phyloP scores from a whole-genome alignment of 2,888 invertebrate species.

The Lagria hirta region DNA sequence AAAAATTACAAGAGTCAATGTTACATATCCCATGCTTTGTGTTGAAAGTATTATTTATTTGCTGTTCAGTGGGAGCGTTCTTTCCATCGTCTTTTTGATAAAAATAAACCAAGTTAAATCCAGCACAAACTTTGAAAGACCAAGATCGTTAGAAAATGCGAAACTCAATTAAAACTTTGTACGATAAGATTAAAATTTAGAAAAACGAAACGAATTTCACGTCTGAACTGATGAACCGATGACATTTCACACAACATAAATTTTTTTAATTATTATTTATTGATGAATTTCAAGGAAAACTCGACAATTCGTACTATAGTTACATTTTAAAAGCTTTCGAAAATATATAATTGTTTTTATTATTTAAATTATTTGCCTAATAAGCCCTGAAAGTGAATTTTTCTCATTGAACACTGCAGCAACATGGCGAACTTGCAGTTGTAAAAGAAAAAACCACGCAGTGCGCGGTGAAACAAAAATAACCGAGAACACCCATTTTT shows the following conservation, averaged over 20 bases:
- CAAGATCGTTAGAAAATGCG: constrained; percentile 19
- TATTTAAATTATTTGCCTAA: no score
- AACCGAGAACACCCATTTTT: no score
- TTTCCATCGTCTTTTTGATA: constrained; percentile 1
- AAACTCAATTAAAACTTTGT: constrained; percentile 29
- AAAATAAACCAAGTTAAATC: constrained; percentile 7
- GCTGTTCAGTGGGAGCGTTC: neutral
- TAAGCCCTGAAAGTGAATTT: no score
- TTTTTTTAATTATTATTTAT: no score
- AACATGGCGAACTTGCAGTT: no score
- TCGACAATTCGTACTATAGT: no score
- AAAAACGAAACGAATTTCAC: constrained; percentile 24
- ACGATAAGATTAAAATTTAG: constrained; percentile 25
- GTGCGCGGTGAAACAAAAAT: no score
- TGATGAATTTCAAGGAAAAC: no score
- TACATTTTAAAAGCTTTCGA: no score
- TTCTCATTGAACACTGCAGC: no score
- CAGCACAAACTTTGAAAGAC: constrained; percentile 2
- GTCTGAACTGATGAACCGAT: constrained; percentile 16
- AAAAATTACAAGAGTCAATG: neutral
- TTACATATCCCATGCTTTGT: neutral
- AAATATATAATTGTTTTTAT: no score
- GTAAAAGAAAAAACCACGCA: no score
- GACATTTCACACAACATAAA: neutral
- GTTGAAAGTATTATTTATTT: neutral